Conservation (phyloP, 2,888 invertebrate genomes). For the Phyllotreta striolata region DNA sequence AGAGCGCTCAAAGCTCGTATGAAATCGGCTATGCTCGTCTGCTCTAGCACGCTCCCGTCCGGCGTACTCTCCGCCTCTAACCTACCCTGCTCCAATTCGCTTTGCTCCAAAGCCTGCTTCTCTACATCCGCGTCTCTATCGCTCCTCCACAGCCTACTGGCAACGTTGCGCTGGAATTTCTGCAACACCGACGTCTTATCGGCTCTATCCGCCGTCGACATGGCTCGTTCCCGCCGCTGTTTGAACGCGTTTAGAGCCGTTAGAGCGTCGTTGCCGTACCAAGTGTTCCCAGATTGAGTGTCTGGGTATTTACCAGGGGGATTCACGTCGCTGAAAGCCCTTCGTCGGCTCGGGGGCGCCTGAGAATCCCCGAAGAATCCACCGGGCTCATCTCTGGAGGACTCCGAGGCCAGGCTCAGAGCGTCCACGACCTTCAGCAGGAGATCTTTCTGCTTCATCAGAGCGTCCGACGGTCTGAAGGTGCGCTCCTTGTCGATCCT, state of each 20-base stretch:
- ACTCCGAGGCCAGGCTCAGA: slow-evolving; percentile 65
- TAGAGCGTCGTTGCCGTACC: slow-evolving; percentile 73
- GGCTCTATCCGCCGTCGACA: slow-evolving; percentile 25
- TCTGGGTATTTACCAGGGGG: slow-evolving; percentile 54
- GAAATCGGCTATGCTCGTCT: slow-evolving; percentile 84
- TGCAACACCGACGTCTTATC: slow-evolving; percentile 30
- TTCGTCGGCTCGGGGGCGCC: slow-evolving; percentile 54
- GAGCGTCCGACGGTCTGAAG: slow-evolving; percentile 71
- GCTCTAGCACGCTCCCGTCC: slow-evolving; percentile 74
- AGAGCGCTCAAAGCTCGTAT: slow-evolving; percentile 79
- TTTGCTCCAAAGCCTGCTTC: slow-evolving; percentile 42
- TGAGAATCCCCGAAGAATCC: slow-evolving; percentile 65
- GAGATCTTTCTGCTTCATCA: slow-evolving; percentile 78
- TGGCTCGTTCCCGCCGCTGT: slow-evolving; percentile 39
- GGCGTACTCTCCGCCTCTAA: slow-evolving; percentile 4
- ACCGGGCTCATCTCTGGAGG: slow-evolving; percentile 61
- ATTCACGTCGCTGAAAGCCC: slow-evolving; percentile 70
- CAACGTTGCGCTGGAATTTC: slow-evolving; percentile 40
- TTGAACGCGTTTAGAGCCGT: slow-evolving; percentile 66
- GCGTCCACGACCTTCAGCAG: slow-evolving; percentile 81
- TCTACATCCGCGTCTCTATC: slow-evolving; percentile 24
- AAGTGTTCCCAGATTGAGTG: slow-evolving; percentile 66
- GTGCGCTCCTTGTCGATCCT: slow-evolving; percentile 82
- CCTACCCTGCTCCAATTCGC: too few species aligned
- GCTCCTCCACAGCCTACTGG: slow-evolving; percentile 39